Percentiles rank a stretch among this genome's conserved stretches.
These are phyloP conservation scores for Pristionchus fissidentatus DNA, from an alignment of 2,888 invertebrate species.

Conservation along the genomic window DNA sequence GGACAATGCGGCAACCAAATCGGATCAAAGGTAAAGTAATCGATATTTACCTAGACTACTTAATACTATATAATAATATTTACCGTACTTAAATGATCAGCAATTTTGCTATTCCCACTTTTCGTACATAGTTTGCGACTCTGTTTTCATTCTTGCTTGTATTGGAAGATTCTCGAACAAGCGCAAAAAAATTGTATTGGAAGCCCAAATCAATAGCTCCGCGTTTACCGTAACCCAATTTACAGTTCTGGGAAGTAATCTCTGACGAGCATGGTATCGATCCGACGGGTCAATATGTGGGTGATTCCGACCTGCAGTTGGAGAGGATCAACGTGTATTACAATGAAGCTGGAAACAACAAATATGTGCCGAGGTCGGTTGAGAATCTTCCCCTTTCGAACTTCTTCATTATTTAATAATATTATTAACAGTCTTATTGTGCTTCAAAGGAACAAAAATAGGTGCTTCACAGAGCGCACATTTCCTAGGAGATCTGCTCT, in stretches of 20 bases:
- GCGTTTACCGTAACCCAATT: constrained; percentile 22
- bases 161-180: not conserved
- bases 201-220: not conserved
- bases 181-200: no score
- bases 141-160: not conserved
- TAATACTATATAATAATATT: no score
- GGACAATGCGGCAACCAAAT: constrained; percentile 97
- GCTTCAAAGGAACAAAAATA: no score
- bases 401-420: not conserved
- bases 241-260: constrained; percentile 81
- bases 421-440: not conserved
- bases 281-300: constrained; percentile 88
- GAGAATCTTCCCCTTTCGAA: no score
- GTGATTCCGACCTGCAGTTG: constrained; percentile 88
- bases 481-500: no score
- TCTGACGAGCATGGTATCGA: constrained; percentile 95
- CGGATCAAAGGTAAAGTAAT: constrained; percentile 85
- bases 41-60: no score
- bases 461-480: not conserved
- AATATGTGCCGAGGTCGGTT: constrained; percentile 69
- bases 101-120: not conserved
- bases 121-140: not conserved
- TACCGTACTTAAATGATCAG: no score
- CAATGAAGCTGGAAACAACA: constrained; percentile 81
- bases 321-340: constrained; percentile 92